phyloP scores from a whole-genome alignment of 2,888 invertebrate genomes.

The Pasiphila rectangulata region DNA sequence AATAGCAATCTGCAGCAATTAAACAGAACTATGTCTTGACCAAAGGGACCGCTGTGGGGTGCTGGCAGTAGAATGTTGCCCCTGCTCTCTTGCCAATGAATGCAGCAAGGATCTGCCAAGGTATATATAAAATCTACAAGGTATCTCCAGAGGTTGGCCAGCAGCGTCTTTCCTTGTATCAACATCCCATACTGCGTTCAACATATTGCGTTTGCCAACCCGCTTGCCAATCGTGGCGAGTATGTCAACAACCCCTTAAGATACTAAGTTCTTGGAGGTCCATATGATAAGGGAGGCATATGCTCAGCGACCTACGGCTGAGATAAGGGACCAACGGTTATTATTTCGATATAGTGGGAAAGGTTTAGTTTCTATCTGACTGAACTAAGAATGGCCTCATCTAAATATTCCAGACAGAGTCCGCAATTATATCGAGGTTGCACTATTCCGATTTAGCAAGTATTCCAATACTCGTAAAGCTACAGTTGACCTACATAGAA shows the following conservation, averaged over 20 bases:
- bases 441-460: conserved; percentile 11
- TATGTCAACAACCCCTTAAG: no score
- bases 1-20: neutral
- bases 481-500: conserved; percentile 18
- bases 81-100: no score
- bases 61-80: no score
- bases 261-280: no score
- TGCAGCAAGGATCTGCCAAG: no score
- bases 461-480: conserved; percentile 3
- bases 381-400: neutral
- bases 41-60: neutral
- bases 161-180: no score
- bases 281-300: no score
- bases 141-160: no score
- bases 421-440: conserved; percentile 4
- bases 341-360: neutral
- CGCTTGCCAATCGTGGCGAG: no score
- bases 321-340: neutral
- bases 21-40: neutral
- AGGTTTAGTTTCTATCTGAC: neutral
- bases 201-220: neutral
- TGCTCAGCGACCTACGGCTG: neutral
- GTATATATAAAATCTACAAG: no score
- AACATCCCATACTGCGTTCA: neutral
- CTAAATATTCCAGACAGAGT: conserved; percentile 1